Base-by-base conservation (phyloP, 2,888 invertebrate species). In the Hydrotaea cyrtoneurina region DNA sequence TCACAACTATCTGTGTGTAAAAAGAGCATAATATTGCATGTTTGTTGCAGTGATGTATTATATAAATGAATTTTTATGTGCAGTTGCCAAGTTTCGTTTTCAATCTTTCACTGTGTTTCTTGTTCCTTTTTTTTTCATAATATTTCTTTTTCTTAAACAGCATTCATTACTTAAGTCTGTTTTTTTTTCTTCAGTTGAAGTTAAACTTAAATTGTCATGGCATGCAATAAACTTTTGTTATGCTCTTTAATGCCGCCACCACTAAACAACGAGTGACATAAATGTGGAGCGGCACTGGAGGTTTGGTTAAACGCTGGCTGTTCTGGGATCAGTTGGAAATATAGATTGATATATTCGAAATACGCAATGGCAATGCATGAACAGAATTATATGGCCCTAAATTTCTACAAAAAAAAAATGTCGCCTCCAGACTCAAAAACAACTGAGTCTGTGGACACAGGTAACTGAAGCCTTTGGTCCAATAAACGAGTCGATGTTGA, bases 201-300 rank as follows among this genome's bases (percentile, higher is more conserved):
- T 85, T 85, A 85, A 85, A 85, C 76, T 85, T 85, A 82, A 82
- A 85, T 82, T 82, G 82, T 85, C 79, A 77, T 85, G 85, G 82
- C 82, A 85, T 85, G 85, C 85, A 85, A 85, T 85, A 85, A 82
- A 85, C 85, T 85, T 85, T 85, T 85, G 85, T 85, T 85, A 85
- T 85, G 76, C 82, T 85, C 82, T 79, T 82, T 82, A 85, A 85
- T 85, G 85, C 85, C 85, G 85, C 82, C 79, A 76, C 82, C 80
- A 64, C 31, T 62, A 79, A 46, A 31, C 46, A 64, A 26, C 59
- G 43, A 69, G 69, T 26, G 59, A 10, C 23, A n/a, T 11, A 46
- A 46, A 4, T 17, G 46, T 4, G 69, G 69, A 23, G 46, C 23
- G 46, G 69, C 43, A 10, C 11, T 43, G 7, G 11, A 39, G 10